Conservation (phyloP, 2,888 invertebrate genomes). For the Crossocerus cetratus region DNA sequence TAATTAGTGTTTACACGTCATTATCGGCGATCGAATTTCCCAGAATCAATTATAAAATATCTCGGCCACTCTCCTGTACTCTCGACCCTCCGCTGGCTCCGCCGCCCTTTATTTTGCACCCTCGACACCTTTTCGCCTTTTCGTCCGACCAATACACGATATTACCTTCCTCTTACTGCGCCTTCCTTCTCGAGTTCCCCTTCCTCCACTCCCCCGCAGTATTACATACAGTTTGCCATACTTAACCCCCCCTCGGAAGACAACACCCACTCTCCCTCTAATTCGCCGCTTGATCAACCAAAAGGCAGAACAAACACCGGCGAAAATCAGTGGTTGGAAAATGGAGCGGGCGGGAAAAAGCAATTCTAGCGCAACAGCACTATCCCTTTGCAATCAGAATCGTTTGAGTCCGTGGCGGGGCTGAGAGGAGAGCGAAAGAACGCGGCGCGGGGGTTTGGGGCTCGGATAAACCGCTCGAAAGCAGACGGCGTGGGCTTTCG, state of each 20-base stretch:
- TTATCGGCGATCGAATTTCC: conserved; percentile 65
- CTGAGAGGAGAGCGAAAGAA: neutral
- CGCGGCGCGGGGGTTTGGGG: conserved; percentile 7
- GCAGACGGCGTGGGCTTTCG: conserved; percentile 12
- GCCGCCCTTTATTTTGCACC: conserved; percentile 39
- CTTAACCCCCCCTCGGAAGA: no score
- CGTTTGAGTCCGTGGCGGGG: conserved; percentile 7
- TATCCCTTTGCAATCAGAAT: conserved; percentile 39
- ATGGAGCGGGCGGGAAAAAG: neutral
- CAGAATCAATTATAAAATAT: conserved; percentile 64
- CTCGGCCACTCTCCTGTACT: conserved; percentile 57
- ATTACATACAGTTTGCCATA: neutral
- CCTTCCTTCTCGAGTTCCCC: conserved; percentile 8
- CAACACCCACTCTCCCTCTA: no score
- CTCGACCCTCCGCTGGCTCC: conserved; percentile 32
- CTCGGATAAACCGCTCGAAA: conserved; percentile 10
- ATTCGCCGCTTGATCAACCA: no score
- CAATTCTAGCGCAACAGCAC: conserved; percentile 34
- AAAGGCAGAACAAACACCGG: neutral
- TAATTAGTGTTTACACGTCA: conserved; percentile 74
- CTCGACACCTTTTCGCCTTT: conserved; percentile 38
- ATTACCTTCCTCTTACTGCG: conserved; percentile 13
- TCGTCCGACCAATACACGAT: conserved; percentile 7
- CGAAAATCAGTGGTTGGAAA: conserved; percentile 12
- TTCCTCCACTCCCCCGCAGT: conserved; percentile 5